These are phyloP conservation scores for Apodemia zela DNA, from an alignment of 2,888 invertebrate species.

Conservation along the genomic window DNA sequence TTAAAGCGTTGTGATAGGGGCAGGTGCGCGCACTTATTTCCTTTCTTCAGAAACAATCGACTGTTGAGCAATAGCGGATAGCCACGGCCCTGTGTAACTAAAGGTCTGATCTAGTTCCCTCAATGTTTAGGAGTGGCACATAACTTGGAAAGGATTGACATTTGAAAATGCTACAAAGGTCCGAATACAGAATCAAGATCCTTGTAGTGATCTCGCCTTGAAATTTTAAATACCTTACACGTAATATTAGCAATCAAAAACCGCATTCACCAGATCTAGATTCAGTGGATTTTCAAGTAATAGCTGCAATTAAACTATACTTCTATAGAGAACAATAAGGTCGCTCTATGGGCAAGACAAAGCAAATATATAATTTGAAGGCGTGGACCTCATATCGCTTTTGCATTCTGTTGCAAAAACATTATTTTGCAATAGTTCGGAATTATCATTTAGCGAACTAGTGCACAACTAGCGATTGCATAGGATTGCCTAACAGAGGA, in stretches of 20 bases:
- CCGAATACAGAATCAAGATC: constrained; percentile 17
- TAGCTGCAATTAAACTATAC: constrained; percentile 22
- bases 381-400: constrained; percentile 68
- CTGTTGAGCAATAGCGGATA: constrained; percentile 46
- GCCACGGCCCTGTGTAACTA: constrained; percentile 39
- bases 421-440: constrained; percentile 68
- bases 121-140: constrained; percentile 27
- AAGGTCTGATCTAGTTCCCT: constrained; percentile 32
- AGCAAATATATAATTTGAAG: constrained; percentile 64
- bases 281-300: background rate
- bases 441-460: constrained; percentile 76
- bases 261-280: background rate
- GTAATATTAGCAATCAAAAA: background rate
- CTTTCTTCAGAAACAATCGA: constrained; percentile 49
- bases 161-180: constrained; percentile 30
- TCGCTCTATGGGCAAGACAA: constrained; percentile 45
- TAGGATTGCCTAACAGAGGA: constrained; percentile 58
- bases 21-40: constrained; percentile 18
- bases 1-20: constrained; percentile 16
- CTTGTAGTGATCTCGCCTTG: constrained; percentile 17
- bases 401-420: constrained; percentile 66
- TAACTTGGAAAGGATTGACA: constrained; percentile 31
- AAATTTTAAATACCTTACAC: constrained; percentile 2
- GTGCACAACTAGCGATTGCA: constrained; percentile 71
- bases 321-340: constrained; percentile 25